phyloP scores from a whole-genome alignment of 2,797 vertebrate species.

The Platalea minor region DNA sequence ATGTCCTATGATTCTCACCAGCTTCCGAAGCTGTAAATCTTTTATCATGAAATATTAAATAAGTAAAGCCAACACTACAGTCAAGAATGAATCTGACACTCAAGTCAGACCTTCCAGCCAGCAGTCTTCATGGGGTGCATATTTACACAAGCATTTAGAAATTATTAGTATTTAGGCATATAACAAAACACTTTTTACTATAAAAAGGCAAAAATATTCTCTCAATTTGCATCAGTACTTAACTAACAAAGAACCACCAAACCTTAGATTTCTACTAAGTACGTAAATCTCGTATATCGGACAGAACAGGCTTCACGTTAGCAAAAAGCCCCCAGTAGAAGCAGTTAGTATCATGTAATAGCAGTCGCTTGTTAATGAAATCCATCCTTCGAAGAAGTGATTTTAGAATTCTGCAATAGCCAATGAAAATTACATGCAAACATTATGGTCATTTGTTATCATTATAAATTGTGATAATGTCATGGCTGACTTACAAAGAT shows the following conservation, averaged over 20 bases:
- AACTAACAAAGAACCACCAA: background rate
- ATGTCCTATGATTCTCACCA: conserved; percentile 48
- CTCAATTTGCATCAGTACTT: background rate
- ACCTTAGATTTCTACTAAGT: background rate
- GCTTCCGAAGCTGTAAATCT: conserved; percentile 66
- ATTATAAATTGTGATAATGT: conserved; percentile 81
- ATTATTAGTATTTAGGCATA: background rate
- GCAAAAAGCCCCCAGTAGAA: background rate
- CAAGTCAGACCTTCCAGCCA: conserved; percentile 2
- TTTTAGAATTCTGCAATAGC: conserved; percentile 71
- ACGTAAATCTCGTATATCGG: background rate
- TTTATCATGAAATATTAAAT: conserved; percentile 60
- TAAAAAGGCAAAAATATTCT: background rate
- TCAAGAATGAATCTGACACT: conserved; percentile 29
- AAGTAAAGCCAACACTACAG: conserved; percentile 28
- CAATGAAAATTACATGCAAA: conserved; percentile 78
- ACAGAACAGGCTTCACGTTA: background rate
- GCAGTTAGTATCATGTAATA: background rate
- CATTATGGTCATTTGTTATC: conserved; percentile 78
- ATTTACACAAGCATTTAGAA: conserved; percentile 41
- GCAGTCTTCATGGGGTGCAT: background rate
- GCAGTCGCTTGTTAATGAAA: conserved; percentile 21
- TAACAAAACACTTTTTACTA: background rate
- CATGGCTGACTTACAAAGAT: conserved; percentile 79
- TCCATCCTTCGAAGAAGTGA: conserved; percentile 38